Evolutionary conservation across 1,140 invertebrate genomes (phyloP).

Genomic region (Oryzaephilus surinamensis): DNA sequence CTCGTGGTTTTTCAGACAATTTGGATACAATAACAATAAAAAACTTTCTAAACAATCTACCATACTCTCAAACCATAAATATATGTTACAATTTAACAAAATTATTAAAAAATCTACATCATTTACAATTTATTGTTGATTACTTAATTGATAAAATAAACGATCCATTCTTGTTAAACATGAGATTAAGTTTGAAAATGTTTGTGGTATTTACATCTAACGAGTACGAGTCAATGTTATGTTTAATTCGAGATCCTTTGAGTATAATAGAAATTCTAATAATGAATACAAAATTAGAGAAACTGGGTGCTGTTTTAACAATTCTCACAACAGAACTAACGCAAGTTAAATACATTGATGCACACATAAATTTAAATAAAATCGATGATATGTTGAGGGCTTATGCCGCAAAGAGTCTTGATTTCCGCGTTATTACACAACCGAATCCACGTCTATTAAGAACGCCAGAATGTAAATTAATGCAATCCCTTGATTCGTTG

Average conservation of each 20-base stretch:
- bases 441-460: conserved; percentile 33
- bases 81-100: conserved; percentile 50
- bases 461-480: conserved; percentile 35
- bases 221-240: conserved; percentile 47
- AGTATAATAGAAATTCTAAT: conserved; percentile 62
- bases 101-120: conserved; percentile 50
- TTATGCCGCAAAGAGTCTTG: conserved; percentile 62
- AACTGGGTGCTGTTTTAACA: conserved; percentile 44
- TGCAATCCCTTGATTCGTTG: conserved; percentile 44
- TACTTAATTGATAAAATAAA: conserved; percentile 43
- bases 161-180: conserved; percentile 41
- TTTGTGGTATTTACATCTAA: conserved; percentile 43
- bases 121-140: conserved; percentile 49
- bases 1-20: too few species aligned
- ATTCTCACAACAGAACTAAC: conserved; percentile 26
- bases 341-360: conserved; percentile 25
- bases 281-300: conserved; percentile 65
- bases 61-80: conserved; percentile 41
- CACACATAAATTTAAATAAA: conserved; percentile 39
- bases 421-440: conserved; percentile 48
- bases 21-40: conserved; percentile 27
- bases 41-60: conserved; percentile 41
- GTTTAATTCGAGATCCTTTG: conserved; percentile 53
- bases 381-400: conserved; percentile 56
- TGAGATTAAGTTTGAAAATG: conserved; percentile 48